Evolutionary conservation across 2,113 vertebrate genomes (phyloP), one percentile per base, ranked within the genome.

Genomic region (Vidua chalybeata): DNA sequence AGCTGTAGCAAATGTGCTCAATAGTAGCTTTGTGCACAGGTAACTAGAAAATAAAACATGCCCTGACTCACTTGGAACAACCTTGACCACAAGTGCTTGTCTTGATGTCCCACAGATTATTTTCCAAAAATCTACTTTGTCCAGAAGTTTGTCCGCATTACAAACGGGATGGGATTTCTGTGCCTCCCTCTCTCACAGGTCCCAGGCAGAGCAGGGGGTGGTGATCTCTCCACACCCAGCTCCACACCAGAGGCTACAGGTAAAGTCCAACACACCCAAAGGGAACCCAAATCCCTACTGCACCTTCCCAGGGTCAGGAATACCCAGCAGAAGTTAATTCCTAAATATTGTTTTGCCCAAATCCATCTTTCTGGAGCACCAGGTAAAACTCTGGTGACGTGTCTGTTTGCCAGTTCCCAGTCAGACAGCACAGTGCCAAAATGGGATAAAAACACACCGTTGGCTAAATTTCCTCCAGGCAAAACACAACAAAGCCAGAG

Each of bases 341-440:
- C 12, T 4, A 49, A 46, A 7, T 37, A 11, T 5, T 10, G 8
- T 12, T 46, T 31, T 41, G 41, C 11, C 1, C 17, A 46, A 64
- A 8, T 16, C 23, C 58, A 37, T 6, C 63, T 39, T 67, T 45
- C 52, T 51, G n/a, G 10, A 74, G 66, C 22, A 10, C 10, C 31
- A 3, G 2, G 8, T 20, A 30, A 59, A 55, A 23, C 10, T n/a
- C 18, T 9, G 24, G 20, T 17, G 59, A 33, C 0, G 1, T 0
- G 1, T 28, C 66, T 33, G 49, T 7, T 7, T 20, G 4, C 43
- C 54, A 49, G 30, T 30, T 54, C 55, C 26, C 35, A 10, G 2
- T 10, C 72, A 87, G 66, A n/a, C 20, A 62, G 77, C 18, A 4
- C 27, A 62, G 19, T 15, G 7, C 37, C 86, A 49, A 77, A 62